These are phyloP conservation scores for Rhagoletis zephyria DNA, from an alignment of 1,140 invertebrate genomes.

Conservation along the genomic window DNA sequence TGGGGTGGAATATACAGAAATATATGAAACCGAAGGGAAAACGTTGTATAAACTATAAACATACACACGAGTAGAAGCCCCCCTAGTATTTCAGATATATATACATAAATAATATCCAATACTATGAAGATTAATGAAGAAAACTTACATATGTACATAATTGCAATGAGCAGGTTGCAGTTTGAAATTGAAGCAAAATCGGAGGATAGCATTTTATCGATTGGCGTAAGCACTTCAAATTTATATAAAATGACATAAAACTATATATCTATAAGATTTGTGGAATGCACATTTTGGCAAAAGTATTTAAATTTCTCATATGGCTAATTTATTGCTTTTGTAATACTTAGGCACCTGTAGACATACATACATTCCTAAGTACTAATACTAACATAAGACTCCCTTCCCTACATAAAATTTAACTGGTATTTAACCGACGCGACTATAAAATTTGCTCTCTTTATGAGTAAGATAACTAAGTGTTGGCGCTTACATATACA, in stretches of 20 bases:
- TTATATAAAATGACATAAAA: neutral
- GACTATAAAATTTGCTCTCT: too few species aligned
- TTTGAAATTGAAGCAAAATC: neutral
- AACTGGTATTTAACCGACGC: too few species aligned
- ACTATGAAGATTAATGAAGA: neutral
- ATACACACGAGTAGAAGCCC: neutral
- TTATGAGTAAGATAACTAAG: too few species aligned
- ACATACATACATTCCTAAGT: too few species aligned
- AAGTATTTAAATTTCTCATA: too few species aligned
- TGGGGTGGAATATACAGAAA: neutral
- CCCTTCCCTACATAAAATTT: too few species aligned
- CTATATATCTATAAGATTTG: too few species aligned
- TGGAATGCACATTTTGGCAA: too few species aligned
- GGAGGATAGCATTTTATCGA: neutral
- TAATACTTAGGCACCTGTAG: too few species aligned
- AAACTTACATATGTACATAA: neutral
- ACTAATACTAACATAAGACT: too few species aligned
- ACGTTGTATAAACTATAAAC: neutral
- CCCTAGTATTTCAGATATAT: neutral
- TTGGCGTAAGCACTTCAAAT: constrained; percentile 17
- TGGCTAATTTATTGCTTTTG: too few species aligned
- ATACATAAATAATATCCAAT: neutral
- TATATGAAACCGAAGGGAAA: neutral
- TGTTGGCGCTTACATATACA: too few species aligned
- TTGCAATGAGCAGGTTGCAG: neutral